Percentiles rank a stretch among this genome's conserved stretches.
These are phyloP conservation scores for Cinclus cinclus DNA, from an alignment of 2,113 vertebrate species.

Conservation along the genomic window DNA sequence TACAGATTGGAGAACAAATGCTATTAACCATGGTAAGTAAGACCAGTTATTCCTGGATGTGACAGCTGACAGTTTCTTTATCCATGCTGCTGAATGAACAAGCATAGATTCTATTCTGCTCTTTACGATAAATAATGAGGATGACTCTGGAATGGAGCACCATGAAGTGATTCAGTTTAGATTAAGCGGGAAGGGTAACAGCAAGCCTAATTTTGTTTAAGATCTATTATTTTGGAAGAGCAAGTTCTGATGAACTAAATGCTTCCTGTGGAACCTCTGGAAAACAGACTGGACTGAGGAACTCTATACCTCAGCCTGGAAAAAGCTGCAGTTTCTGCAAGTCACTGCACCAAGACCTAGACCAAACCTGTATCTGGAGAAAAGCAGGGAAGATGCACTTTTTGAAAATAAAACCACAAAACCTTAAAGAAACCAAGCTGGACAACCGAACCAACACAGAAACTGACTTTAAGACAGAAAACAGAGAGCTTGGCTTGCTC, in stretches of 20 bases:
- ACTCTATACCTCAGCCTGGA: not conserved
- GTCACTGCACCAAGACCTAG: accelerated
- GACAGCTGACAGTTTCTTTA: conserved; percentile 21
- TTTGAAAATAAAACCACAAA: not conserved
- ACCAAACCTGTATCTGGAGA: not conserved
- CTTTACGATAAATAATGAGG: not conserved
- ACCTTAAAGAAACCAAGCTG: not conserved
- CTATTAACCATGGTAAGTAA: not conserved
- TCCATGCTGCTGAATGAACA: not conserved
- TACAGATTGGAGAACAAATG: not conserved
- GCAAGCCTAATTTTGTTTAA: not conserved
- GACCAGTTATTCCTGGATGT: not conserved
- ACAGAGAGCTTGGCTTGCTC: not conserved
- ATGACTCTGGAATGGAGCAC: not conserved
- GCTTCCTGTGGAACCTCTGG: not conserved
- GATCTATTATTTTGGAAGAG: not conserved
- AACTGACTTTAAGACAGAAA: not conserved
- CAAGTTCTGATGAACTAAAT: not conserved
- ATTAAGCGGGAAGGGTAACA: not conserved
- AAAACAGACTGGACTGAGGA: not conserved
- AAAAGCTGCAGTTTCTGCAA: not conserved
- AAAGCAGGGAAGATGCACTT: not conserved
- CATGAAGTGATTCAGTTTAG: not conserved
- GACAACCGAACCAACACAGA: not conserved
- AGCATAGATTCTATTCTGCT: not conserved